These are phyloP conservation scores for Apistogramma diplotaenia DNA, from an alignment of 2,113 vertebrate genomes.

Conservation along the genomic window DNA sequence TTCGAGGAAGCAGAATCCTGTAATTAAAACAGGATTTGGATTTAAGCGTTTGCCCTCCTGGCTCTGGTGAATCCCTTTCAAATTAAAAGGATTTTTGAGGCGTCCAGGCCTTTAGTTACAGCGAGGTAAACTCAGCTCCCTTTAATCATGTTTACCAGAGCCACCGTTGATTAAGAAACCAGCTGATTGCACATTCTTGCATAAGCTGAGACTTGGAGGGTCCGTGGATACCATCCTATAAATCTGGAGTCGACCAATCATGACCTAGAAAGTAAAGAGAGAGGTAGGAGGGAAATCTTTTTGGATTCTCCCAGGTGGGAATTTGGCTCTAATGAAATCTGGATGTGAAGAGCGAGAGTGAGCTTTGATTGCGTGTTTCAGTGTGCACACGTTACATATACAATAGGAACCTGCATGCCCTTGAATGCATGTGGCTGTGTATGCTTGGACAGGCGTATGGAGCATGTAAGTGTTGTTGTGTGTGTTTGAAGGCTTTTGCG, in stretches of 20 bases:
- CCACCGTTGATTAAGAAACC: slow-evolving; percentile 3
- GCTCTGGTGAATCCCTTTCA: slow-evolving; percentile 4
- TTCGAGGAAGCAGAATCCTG: slow-evolving; percentile 10
- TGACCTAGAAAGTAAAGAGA: slow-evolving; percentile 47
- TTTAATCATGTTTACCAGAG: slow-evolving; percentile 30
- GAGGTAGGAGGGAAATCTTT: background rate
- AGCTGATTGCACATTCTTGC: slow-evolving; percentile 42
- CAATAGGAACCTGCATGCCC: background rate
- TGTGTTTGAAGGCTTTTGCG: background rate
- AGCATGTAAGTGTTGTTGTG: background rate
- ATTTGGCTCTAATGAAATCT: slow-evolving; percentile 43
- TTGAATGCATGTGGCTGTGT: background rate
- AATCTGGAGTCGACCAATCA: slow-evolving; percentile 11
- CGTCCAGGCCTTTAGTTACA: background rate
- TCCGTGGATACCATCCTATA: slow-evolving; percentile 5
- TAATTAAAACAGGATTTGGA: slow-evolving; percentile 38
- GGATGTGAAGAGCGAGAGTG: slow-evolving; percentile 16
- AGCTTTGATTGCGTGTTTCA: background rate
- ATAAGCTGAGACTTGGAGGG: slow-evolving; percentile 24
- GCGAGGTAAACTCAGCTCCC: background rate
- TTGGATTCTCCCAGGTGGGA: slow-evolving; percentile 34
- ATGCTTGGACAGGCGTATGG: background rate
- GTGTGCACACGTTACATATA: background rate
- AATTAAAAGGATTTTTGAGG: slow-evolving; percentile 11
- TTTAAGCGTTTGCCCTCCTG: background rate